Evolutionary conservation across 1,140 invertebrate genomes (phyloP), one percentile per base, ranked within the genome.

Genomic region (Spodoptera frugiperda): DNA sequence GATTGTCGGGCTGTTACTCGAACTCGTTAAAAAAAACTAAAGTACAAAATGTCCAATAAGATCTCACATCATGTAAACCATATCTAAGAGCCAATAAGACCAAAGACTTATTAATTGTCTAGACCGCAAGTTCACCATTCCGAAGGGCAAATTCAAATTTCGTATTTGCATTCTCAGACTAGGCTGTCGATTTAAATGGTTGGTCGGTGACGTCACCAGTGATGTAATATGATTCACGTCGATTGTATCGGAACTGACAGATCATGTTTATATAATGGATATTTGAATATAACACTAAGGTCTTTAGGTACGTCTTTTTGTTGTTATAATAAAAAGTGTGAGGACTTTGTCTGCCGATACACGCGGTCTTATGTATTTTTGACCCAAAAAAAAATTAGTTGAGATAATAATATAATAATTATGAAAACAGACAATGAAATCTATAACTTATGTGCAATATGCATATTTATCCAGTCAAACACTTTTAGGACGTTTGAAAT

Each of bases 91-190:
- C 33, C 33, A 55, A 70, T 53, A 25, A 33, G n/a, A 17, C 25
- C 15, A 39, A n/a, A 33, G 10, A 17, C 11, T 51, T 14, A 75
- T 75, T 65, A 65, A 75, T 65, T 53, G 72, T 75, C 72, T 51
- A 19, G 68, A 48, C 67, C 48, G 25, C 77, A 77, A 86, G 78
- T 82, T 84, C 80, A 82, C 77, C 80, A 44, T 61, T 71, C 84
- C 80, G 88, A 92, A 92, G 89, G 89, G 89, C 89, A 86, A 77
- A 84, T 86, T 87, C 84, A 77, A 88, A 87, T 87, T 90, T 85
- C 39, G 84, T 81, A 87, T 89, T 88, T 81, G 85, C 86, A 89
- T 89, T 87, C 81, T 76, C 82, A 84, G 80, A 82, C 84, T 87
- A 81, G 81, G 83, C 82, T 86, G 86, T 86, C 82, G 80, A 82